Conservation (phyloP, 2,113 vertebrate genomes). For the Rhineura floridana region DNA sequence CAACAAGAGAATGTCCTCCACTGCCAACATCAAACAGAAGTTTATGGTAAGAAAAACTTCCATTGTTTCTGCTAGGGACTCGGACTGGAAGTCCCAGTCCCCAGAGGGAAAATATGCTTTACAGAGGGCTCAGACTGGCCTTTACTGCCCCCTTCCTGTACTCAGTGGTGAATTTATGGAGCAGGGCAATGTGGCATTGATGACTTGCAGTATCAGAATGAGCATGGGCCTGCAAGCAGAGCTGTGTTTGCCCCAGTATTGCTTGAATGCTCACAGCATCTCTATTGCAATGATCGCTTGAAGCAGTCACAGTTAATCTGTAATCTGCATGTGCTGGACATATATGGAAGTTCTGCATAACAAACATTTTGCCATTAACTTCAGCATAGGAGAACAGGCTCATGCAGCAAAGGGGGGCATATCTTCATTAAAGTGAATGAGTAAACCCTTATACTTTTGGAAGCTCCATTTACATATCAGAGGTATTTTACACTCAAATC, state of each 20-base stretch:
- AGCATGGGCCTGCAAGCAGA: not conserved
- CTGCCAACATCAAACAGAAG: no score
- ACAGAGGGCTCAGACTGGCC: not conserved
- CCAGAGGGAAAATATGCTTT: not conserved
- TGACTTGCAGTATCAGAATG: not conserved
- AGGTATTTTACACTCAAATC: not conserved
- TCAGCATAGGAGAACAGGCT: not conserved
- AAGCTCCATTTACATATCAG: not conserved
- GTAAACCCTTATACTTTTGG: not conserved
- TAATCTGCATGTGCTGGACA: no score
- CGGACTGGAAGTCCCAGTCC: not conserved
- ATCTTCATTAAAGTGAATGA: not conserved
- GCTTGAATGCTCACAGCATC: not conserved
- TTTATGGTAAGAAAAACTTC: no score
- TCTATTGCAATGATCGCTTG: not conserved
- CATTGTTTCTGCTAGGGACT: no score
- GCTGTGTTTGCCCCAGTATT: not conserved
- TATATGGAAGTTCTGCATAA: not conserved
- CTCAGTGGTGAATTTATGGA: not conserved
- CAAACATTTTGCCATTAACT: not conserved
- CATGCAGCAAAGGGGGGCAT: not conserved
- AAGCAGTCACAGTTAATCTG: not conserved
- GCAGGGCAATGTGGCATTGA: not conserved
- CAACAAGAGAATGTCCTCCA: no score
- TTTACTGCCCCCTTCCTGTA: not conserved